Base-by-base conservation (phyloP, 2,888 invertebrate genomes). In the Euplagia quadripunctaria region DNA sequence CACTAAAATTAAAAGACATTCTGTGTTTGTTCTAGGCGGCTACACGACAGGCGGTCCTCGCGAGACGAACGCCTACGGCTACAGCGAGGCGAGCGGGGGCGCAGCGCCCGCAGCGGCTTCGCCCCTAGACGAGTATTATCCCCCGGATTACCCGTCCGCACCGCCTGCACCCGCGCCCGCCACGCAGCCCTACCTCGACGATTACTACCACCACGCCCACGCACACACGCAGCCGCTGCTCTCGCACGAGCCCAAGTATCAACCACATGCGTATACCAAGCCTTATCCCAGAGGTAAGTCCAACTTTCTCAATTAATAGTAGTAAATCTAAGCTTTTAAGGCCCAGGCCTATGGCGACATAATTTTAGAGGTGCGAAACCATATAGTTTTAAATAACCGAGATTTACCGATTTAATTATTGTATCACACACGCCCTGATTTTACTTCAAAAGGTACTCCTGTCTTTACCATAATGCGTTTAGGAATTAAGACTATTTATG, bases 201-300 rank as follows among this genome's bases (percentile, higher is more conserved):
- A 97, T 94, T 94, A 97, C 88, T 95, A 98, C 93, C 98, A 98
- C 93, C 98, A 98, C 92, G 96, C 97, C 84, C 96, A 97, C 83
- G 94, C 96, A 79, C 98, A 98, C 93, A 96, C 97, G 86, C 96
- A 97, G 85, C 95, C 96, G 55, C 88, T 96, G 77, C 93, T 96
- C 82, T 91, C 92, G 77, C 95, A 97, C 89, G 97, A 97, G 89
- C 97, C 97, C 88, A 98, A 98, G 92, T 98, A 97, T 93, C 97
- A 97, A 89, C 97, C 97, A 70, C 96, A 96, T 85, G 96, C 96
- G 79, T 97, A 97, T 90, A 97, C 97, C 89, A 97, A 97, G 94
- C 97, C 96, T 87, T 98, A 97, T 91, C 96, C 97, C 75, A 96
- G 97, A 96, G 97, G 97, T 97, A 83, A 96, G 95, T 55, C 16